phyloP scores from a whole-genome alignment of 2,888 invertebrate genomes.

The Caenorhabditis macrosperma region DNA sequence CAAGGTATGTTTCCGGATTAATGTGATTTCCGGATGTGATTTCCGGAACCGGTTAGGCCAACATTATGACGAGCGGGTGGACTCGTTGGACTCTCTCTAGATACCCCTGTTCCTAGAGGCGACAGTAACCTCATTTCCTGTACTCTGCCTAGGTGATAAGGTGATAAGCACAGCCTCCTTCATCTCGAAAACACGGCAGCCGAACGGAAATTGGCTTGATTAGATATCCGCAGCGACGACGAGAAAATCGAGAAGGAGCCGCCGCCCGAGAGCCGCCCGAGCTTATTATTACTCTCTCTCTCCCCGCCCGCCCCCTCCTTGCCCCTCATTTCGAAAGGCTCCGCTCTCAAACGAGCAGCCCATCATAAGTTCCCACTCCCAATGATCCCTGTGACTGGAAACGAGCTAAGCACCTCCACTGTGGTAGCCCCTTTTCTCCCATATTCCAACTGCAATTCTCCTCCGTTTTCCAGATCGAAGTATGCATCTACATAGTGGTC shows the following conservation, averaged over 20 bases:
- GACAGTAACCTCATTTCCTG: too few species aligned
- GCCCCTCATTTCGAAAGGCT: not conserved
- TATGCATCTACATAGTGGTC: conserved; percentile 70
- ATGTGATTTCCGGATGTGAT: not conserved
- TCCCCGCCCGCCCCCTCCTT: not conserved
- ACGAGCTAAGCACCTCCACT: conserved; percentile 11
- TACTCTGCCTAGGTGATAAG: too few species aligned
- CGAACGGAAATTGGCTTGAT: conserved; percentile 46
- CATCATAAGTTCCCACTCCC: not conserved
- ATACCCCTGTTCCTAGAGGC: too few species aligned
- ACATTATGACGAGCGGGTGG: too few species aligned
- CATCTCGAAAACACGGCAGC: not conserved
- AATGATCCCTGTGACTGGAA: conserved; percentile 19
- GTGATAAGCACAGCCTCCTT: too few species aligned
- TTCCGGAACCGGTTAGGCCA: too few species aligned
- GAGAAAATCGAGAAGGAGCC: conserved; percentile 2
- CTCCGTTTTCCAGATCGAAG: conserved; percentile 71
- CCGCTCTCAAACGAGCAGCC: not conserved
- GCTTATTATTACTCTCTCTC: conserved; percentile 15
- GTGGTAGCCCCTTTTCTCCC: not conserved
- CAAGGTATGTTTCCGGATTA: conserved; percentile 22
- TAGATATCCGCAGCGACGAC: conserved; percentile 26
- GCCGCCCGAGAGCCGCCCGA: too few species aligned
- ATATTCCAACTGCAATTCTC: too few species aligned
- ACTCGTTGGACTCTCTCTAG: too few species aligned